These are phyloP conservation scores for Cherax destructor DNA, from an alignment of 1,140 invertebrate species.

Conservation along the genomic window DNA sequence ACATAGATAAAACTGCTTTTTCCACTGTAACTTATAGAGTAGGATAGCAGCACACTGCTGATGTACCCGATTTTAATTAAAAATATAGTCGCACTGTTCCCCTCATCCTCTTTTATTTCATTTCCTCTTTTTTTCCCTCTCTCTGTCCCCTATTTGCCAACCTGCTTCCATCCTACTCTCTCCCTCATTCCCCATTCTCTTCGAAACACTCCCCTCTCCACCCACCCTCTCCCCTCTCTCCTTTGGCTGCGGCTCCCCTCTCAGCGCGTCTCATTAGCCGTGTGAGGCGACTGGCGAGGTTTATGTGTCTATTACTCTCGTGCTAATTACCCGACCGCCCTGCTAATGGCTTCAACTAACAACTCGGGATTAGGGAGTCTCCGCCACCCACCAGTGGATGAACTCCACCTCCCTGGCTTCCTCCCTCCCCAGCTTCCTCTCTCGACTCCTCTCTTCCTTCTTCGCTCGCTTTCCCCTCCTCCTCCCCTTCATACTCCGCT, in stretches of 20 bases:
- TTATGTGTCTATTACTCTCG: constrained; percentile 67
- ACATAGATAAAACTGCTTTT: no score
- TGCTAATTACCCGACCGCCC: constrained; percentile 66
- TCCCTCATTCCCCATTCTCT: not conserved
- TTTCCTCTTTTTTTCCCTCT: not conserved
- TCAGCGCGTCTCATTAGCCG: constrained; percentile 62
- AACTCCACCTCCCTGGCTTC: constrained; percentile 30
- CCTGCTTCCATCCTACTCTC: not conserved
- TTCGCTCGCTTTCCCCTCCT: no score
- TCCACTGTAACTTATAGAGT: no score
- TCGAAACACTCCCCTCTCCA: not conserved
- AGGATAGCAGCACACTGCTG: no score
- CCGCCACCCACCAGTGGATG: constrained; percentile 61
- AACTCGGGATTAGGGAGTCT: constrained; percentile 67
- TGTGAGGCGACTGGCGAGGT: constrained; percentile 63
- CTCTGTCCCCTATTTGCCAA: not conserved
- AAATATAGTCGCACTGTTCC: not conserved
- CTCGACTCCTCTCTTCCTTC: not conserved
- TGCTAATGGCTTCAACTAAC: constrained; percentile 68
- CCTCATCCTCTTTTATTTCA: not conserved
- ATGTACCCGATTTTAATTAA: no score
- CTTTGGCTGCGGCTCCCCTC: not conserved
- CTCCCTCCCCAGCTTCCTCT: not conserved
- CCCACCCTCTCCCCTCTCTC: not conserved
- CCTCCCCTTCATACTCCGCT: no score